Evolutionary conservation across 1,140 invertebrate species (phyloP).

Genomic region (Ruditapes philippinarum): DNA sequence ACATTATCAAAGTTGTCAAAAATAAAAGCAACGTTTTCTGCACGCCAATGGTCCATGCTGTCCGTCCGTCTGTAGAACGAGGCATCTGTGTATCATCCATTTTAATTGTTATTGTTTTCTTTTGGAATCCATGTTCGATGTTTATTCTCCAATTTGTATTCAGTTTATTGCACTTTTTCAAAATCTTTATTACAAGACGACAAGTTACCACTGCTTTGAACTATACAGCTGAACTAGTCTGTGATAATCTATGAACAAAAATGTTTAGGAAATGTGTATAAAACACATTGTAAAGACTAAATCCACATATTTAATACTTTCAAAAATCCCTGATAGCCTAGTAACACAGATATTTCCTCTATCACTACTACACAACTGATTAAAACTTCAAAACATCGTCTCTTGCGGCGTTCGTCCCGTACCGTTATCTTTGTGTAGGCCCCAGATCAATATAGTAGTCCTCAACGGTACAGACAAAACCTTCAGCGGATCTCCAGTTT

Average conservation of each 20-base stretch:
- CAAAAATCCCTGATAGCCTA: constrained; percentile 18
- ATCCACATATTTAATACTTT: constrained; percentile 22
- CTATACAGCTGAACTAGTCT: too few relatives aligned
- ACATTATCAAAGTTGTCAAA: not conserved
- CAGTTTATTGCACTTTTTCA: too few relatives aligned
- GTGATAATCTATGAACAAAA: too few relatives aligned
- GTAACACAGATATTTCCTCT: constrained; percentile 15
- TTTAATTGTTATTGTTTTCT: not conserved
- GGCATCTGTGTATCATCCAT: not conserved
- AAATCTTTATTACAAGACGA: too few relatives aligned
- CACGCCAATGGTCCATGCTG: not conserved
- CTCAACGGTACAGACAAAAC: not conserved
- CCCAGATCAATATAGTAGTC: not conserved
- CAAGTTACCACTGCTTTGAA: too few relatives aligned
- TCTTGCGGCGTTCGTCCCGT: not conserved
- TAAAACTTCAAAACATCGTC: constrained; percentile 18
- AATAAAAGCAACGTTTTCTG: not conserved
- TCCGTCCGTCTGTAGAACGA: not conserved
- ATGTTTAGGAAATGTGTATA: not conserved
- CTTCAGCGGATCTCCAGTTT: not conserved
- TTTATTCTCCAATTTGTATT: too few relatives aligned
- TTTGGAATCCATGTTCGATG: too few relatives aligned
- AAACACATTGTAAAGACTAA: constrained; percentile 4
- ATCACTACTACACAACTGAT: not conserved
- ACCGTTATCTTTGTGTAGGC: not conserved